Base-by-base conservation (phyloP, 2,888 invertebrate genomes). In the Parnassius smintheus region DNA sequence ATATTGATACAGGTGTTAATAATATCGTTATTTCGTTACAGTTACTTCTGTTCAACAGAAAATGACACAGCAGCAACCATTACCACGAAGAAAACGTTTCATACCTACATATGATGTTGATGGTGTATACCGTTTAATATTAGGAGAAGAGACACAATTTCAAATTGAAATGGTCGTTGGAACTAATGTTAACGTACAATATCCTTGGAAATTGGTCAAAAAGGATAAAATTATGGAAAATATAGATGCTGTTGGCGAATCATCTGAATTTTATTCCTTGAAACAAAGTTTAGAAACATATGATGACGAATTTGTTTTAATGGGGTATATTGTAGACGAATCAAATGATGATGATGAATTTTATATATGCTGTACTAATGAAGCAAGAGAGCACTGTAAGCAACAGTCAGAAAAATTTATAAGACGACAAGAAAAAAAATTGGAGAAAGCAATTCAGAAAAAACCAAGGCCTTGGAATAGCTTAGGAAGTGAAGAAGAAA, bases 251-350 rank as follows among this genome's bases (percentile, higher is more conserved):
- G 90, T 93, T 52, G 92, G 92, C 13, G 93, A 93, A 66, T 66
- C 86, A 1, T 91, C 92, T 0, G 92, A 93, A 62, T 85, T 92
- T 44, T 84, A 78, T 25, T 69, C 78, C 1, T 62, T 93, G 8
- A 82, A 78, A 64, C 80, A 86, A 13, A 75, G 84, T 18, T 75
- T 94, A 58, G 81, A 86, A 62, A 81, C 75, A 0, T 89, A 91
- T 61, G 68, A 74, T 1, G 86, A 80, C 4, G 89, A 93, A 0
- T 80, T 91, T 41, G 77, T 94, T 10, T 79, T 96, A 0, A 81
- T 96, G 63, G 96, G 95, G 1, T 96, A 95, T 72, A 93, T 94
- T 2, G 93, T 94, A 0, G 93, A 94, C 58, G 93, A 94, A 68
- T 87, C 92, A 0, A 91, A 91, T 10, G 93, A 94, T 58, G 84